Conservation (phyloP, 2,113 vertebrate genomes). For the Percopsis transmontana region DNA sequence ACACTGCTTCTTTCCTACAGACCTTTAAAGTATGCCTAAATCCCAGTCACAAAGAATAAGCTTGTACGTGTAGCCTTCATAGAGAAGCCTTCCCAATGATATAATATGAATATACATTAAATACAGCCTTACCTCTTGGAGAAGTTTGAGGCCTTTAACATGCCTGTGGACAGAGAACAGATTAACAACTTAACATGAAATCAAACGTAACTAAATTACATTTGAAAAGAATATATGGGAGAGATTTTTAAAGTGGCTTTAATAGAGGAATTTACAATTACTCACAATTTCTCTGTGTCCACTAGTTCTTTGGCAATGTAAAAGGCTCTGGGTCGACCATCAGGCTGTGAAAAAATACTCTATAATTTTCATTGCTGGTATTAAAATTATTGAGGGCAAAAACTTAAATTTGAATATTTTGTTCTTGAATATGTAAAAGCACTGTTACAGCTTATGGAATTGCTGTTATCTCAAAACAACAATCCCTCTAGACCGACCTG, state of each 20-base stretch:
- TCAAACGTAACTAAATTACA: neutral
- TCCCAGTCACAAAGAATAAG: no score
- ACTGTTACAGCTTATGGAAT: no score
- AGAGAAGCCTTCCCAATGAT: no score
- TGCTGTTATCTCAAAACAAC: neutral
- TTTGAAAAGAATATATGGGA: neutral
- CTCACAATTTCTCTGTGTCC: slow-evolving; percentile 90
- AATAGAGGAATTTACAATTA: slow-evolving; percentile 38
- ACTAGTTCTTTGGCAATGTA: slow-evolving; percentile 85
- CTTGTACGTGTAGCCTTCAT: no score
- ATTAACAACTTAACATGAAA: neutral
- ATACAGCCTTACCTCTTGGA: slow-evolving; percentile 75
- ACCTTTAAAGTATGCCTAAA: no score
- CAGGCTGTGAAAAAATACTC: slow-evolving; percentile 76
- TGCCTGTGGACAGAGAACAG: slow-evolving; percentile 78
- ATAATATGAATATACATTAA: no score
- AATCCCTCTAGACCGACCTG: slow-evolving; percentile 79
- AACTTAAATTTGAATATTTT: neutral
- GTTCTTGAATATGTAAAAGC: neutral
- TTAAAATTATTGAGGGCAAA: neutral
- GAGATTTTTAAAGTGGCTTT: neutral
- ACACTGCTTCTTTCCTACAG: no score
- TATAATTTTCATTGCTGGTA: neutral
- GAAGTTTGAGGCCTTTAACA: slow-evolving; percentile 83
- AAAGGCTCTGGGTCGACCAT: slow-evolving; percentile 85